A percentile compares a stretch with the other conserved stretches of the same genome.
Conservation (phyloP, 2,797 vertebrate genomes). For the Labroides dimidiatus region DNA sequence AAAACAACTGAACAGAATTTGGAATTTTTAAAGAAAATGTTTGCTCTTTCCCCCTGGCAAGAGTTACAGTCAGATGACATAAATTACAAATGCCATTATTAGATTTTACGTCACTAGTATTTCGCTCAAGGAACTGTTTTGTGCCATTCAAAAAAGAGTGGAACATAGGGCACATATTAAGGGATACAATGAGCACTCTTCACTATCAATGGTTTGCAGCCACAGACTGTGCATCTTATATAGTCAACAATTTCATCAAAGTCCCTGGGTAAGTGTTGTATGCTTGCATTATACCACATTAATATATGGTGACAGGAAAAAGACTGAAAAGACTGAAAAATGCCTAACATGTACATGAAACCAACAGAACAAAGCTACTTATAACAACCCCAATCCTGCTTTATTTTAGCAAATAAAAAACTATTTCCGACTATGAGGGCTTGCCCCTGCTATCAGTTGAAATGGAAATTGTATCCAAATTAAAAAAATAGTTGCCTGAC, state of each 20-base stretch:
- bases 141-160: conserved; percentile 37
- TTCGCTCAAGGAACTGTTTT: conserved; percentile 55
- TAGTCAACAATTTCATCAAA: conserved; percentile 15
- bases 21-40: conserved; percentile 55
- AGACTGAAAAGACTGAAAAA: conserved; percentile 11
- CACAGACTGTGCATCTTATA: too few species aligned
- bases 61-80: conserved; percentile 52
- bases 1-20: conserved; percentile 47
- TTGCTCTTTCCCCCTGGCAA: conserved; percentile 40
- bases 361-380: conserved; percentile 13
- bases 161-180: conserved; percentile 31
- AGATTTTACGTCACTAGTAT: conserved; percentile 52
- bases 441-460: too few species aligned
- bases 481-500: conserved; percentile 13
- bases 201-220: conserved; percentile 4
- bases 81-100: conserved; percentile 64
- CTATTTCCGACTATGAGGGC: too few species aligned
- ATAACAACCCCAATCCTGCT: too few species aligned
- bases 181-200: conserved; percentile 23
- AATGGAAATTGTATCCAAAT: too few species aligned
- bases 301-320: too few species aligned
- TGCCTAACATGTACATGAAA: conserved; percentile 8
- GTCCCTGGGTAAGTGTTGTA: conserved; percentile 1
- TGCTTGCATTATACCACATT: not conserved
- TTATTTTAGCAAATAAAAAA: too few species aligned